Base-by-base conservation (phyloP, 1,140 invertebrate genomes). In the Trichoplusia ni region DNA sequence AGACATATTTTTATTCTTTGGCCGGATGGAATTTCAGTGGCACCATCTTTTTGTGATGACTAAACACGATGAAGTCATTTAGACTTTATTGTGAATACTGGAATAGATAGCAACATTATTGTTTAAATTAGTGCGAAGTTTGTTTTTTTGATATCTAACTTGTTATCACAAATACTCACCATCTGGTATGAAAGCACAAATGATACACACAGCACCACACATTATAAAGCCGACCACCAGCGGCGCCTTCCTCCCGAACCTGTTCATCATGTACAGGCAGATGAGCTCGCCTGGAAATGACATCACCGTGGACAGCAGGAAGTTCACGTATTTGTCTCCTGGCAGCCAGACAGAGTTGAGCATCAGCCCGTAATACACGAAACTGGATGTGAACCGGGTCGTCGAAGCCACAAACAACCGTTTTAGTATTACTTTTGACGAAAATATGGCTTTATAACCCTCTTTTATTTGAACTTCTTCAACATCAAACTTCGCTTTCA, bases 311-410 rank as follows among this genome's bases (percentile, higher is more conserved):
- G 94, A 92, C 46, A 94, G 85, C 4, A 94, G 91, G 70, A 95
- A 95, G 73, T 94, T 94, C 6, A 92, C 82, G 76, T 95, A 95
- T 71, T 93, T 90, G 67, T 93, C 92, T 1, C 95, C 95, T 5
- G 93, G 93, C 11, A 97, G 86, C 42, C 92, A 92, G 0, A 95
- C 95, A 1, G 95, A 94, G 71, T 96, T 96, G 1, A 96, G 88
- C 6, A 95, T 94, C 2, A 97, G 76, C 0, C 95, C 96, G 71
- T 96, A 97, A 78, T 96, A 97, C 4, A 96, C 92, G 67, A 96
- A 94, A 1, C 92, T 91, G 37, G 93, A 92, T 1, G 93, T 92
- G 13, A 94, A 91, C 91, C 93, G 94, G 75, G 91, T 94, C 60
- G 94, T 90, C 21, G 91, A 92, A 0, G 70, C 71, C 0, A 81